Evolutionary conservation across 2,888 invertebrate species (phyloP), one percentile per base, ranked within the genome.

Genomic region (Stenichneumon culpator): DNA sequence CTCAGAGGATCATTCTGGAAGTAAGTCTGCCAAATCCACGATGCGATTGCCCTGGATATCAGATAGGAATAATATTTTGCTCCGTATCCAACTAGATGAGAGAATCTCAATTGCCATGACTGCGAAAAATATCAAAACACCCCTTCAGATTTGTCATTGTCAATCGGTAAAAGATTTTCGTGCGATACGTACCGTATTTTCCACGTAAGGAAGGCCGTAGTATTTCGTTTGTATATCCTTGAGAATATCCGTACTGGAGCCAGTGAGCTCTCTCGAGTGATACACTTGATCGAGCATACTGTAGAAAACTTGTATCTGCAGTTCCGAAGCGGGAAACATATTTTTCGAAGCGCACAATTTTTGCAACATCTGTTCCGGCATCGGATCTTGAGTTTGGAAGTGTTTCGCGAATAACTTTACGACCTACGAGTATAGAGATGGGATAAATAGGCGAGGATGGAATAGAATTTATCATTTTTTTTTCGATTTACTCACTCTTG

Each of bases 1-100:
- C 95, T 95, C 70, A 98, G 96, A 0, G 98, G 98, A 92, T 97
- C 96, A 0, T 94, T 92, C 90, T 96, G 95, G 92, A 99, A 99
- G 93, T 97, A 97, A 25, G 96, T 96, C 92, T 97, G 97, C 99
- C 99, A 99, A 86, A 99, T 98, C 95, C 97, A 97, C 80, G 98
- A 97, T 0, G 99, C 99, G 72, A 99, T 96, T 9, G 99, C 98
- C 90, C 98, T 96, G 0, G 99, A 99, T 91, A 99, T 97, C 86
- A 99, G 95, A 94, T 99, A 99, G 0, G 99, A 97, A 94, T 99
- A 99, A 94, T 99, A 99, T 94, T 99, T 99, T 0, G 99, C 99
- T 54, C 99, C 99, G 94, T 99, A 99, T 1, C 99, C 99, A 4
- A 99, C 98, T 78, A 99, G 95, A 94, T 99, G 99, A 86, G 98